Conservation (phyloP, 2,888 invertebrate genomes). For the Allacma fusca region DNA sequence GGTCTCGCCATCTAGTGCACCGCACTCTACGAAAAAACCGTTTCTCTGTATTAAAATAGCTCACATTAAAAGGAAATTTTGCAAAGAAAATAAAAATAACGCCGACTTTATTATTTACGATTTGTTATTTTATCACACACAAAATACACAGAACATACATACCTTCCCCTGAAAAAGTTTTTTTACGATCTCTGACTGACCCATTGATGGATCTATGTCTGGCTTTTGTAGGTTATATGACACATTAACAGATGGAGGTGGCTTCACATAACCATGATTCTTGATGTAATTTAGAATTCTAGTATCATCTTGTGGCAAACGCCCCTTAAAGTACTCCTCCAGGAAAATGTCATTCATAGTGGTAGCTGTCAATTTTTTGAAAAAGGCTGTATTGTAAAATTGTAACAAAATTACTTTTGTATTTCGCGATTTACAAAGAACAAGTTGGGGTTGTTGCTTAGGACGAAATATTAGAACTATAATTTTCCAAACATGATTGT, state of each 20-base stretch:
- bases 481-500: too few species aligned
- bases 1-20: slow-evolving; percentile 65
- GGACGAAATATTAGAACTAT: too few species aligned
- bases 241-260: slow-evolving; percentile 37
- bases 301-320: slow-evolving; percentile 49
- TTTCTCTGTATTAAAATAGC: slow-evolving; percentile 46
- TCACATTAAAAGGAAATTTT: too few species aligned
- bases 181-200: slow-evolving; percentile 60
- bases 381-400: too few species aligned
- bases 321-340: slow-evolving; percentile 14
- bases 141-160: background rate
- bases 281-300: slow-evolving; percentile 44
- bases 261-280: slow-evolving; percentile 24
- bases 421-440: too few species aligned
- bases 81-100: too few species aligned
- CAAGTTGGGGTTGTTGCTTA: too few species aligned
- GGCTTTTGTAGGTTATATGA: slow-evolving; percentile 58
- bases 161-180: slow-evolving; percentile 60
- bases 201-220: slow-evolving; percentile 60
- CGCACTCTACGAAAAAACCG: slow-evolving; percentile 60
- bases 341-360: too few species aligned
- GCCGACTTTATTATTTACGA: too few species aligned
- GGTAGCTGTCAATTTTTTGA: too few species aligned
- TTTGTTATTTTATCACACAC: too few species aligned
- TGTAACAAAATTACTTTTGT: too few species aligned